Evolutionary conservation across 2,113 vertebrate species (phyloP), one percentile per base, ranked within the genome.

Genomic region (Lethenteron camtschaticum): DNA sequence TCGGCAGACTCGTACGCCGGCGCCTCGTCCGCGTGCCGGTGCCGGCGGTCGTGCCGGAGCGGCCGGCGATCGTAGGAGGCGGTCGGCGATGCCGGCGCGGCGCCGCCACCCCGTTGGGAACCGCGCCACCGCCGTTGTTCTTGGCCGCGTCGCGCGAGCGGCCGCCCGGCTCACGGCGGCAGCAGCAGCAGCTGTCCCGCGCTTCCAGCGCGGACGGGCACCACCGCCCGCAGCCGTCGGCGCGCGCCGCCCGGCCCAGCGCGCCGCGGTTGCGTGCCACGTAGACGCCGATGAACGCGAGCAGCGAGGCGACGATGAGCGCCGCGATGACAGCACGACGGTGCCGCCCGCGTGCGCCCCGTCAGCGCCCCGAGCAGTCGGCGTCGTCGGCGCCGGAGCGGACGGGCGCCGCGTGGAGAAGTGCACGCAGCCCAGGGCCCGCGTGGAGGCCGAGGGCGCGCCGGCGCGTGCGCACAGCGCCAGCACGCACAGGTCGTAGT

Each of bases 271-370:
- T 66, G n/a, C 63, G 63, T 3, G 24, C 63, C n/a, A 66, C 24
- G 24, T 66, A 66, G n/a, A 24, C 63, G 24, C n/a, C 63, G 63
- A 66, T 66, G 63, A 66, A 66, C 8, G 63, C 24, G 10, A 66
- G 63, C n/a, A 66, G 63, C 24, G 63, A 66, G 63, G 24, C n/a
- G n/a, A 66, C 63, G 24, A 66, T 66, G 63, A 66, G n/a, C n/a
- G 63, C 63, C n/a, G 63, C 63, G 63, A 66, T 66, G 9, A n/a
- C 63, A 66, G 24, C n/a, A 66, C 63, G 63, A 66, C 63, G n/a
- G 63, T 66, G 41, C 41, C 41, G 41, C 41, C 41, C 41, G 41
- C 41, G 41, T 41, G 41, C 24, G 63, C 63, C 24, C 63, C 9
- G 63, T 11, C 6, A 41, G 41, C 41, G 41, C 41, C 41, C 41